Conservation (phyloP, 2,888 invertebrate species). For the Adela reaumurella region DNA sequence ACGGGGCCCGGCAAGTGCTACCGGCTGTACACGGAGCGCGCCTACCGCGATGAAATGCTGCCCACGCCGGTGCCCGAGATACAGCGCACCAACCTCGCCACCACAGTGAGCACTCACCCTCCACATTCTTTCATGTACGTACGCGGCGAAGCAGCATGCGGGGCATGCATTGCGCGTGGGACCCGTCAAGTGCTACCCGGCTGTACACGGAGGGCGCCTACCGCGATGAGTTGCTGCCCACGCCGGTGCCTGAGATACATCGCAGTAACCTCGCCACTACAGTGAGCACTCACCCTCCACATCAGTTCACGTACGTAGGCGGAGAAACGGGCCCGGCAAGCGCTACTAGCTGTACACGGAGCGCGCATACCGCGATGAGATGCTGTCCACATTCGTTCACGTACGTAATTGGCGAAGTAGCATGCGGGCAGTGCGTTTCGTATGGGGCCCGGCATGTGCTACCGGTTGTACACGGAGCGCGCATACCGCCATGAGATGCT, state of each 20-base stretch:
- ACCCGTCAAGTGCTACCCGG: slow-evolving; percentile 93
- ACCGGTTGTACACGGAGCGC: slow-evolving; percentile 95
- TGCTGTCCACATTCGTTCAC: slow-evolving; percentile 69
- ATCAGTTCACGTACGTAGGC: slow-evolving; percentile 40
- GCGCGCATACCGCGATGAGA: slow-evolving; percentile 96
- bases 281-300: slow-evolving; percentile 24
- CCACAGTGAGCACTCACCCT: slow-evolving; percentile 59
- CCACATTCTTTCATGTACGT: neutral
- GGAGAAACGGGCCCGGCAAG: slow-evolving; percentile 98
- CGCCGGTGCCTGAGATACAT: slow-evolving; percentile 71
- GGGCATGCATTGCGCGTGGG: slow-evolving; percentile 97
- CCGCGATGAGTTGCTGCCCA: slow-evolving; percentile 97
- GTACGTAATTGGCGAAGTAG: slow-evolving; percentile 76
- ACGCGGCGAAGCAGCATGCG: slow-evolving; percentile 93
- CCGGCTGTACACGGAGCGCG: slow-evolving; percentile 95
- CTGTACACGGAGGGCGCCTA: slow-evolving; percentile 98
- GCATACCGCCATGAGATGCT: slow-evolving; percentile 99
- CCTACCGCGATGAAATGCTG: slow-evolving; percentile 98
- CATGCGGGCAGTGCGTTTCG: neutral
- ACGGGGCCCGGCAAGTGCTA: slow-evolving; percentile 98
- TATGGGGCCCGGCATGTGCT: slow-evolving; percentile 94
- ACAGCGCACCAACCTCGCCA: slow-evolving; percentile 95
- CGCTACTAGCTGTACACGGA: slow-evolving; percentile 96
- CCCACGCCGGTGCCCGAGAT: slow-evolving; percentile 98
- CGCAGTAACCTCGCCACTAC: slow-evolving; percentile 96